These are phyloP conservation scores for Mirounga angustirostris DNA, from an alignment of 2,113 vertebrate species.

Conservation along the genomic window DNA sequence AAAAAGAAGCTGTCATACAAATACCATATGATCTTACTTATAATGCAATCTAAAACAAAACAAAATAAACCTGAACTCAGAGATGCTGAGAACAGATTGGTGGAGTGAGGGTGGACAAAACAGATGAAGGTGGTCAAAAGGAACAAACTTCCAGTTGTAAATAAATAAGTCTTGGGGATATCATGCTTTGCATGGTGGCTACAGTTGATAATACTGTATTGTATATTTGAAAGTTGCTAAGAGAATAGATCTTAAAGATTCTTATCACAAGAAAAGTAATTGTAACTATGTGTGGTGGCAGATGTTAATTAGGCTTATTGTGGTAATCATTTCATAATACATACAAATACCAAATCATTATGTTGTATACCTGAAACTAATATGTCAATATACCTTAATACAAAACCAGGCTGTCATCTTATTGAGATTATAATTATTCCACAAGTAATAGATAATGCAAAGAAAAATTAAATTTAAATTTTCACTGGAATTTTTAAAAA, in stretches of 20 bases:
- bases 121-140: not conserved
- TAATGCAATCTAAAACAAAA: not conserved
- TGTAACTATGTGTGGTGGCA: not conserved
- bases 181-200: not conserved
- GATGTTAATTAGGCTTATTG: not conserved
- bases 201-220: not conserved
- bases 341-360: not conserved
- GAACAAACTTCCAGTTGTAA: not conserved
- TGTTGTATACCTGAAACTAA: not conserved
- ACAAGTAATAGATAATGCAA: conserved; percentile 29
- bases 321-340: not conserved
- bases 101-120: not conserved
- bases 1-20: conserved; percentile 41
- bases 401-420: not conserved
- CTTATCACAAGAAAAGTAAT: not conserved
- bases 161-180: not conserved
- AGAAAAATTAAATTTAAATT: conserved; percentile 2
- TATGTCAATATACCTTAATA: not conserved
- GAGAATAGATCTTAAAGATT: not conserved
- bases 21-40: not conserved
- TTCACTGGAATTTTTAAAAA: conserved; percentile 24
- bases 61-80: not conserved
- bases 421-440: conserved; percentile 22
- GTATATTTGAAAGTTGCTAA: not conserved
- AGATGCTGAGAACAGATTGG: not conserved